Percentiles rank a stretch among this genome's conserved stretches.
Conservation (phyloP, 2,888 invertebrate species). For the Athalia rosae region DNA sequence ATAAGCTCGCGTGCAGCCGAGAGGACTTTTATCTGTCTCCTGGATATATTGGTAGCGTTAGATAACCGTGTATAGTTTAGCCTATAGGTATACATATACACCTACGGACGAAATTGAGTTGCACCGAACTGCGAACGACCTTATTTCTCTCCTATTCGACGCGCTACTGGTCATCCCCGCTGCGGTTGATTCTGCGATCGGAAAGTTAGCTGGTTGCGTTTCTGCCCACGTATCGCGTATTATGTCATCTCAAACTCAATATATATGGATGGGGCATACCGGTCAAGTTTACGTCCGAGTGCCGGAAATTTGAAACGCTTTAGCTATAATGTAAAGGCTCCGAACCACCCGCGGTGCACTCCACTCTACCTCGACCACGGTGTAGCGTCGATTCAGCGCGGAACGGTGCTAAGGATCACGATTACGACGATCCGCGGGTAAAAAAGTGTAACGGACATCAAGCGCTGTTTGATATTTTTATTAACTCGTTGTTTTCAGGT, state of each 20-base stretch:
- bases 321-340: conserved; percentile 33
- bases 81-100: not conserved
- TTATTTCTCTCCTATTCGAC: conserved; percentile 39
- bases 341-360: not conserved
- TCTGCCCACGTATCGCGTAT: conserved; percentile 42
- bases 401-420: no score
- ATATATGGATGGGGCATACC: conserved; percentile 35
- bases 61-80: not conserved
- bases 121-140: conserved; percentile 63
- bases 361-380: not conserved
- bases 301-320: conserved; percentile 58
- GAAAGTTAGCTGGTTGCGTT: conserved; percentile 42
- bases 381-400: no score
- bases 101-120: conserved; percentile 62
- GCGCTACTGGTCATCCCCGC: conserved; percentile 40
- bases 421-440: no score
- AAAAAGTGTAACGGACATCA: not conserved
- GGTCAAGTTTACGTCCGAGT: conserved; percentile 47
- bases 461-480: not conserved
- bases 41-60: conserved; percentile 39
- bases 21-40: conserved; percentile 39
- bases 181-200: conserved; percentile 40
- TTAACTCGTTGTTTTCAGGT: not conserved
- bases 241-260: conserved; percentile 41
- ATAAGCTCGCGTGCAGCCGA: not conserved